Evolutionary conservation across 2,797 vertebrate species (phyloP), one percentile per base, ranked within the genome.

Genomic region (Chaetophractus vellerosus): DNA sequence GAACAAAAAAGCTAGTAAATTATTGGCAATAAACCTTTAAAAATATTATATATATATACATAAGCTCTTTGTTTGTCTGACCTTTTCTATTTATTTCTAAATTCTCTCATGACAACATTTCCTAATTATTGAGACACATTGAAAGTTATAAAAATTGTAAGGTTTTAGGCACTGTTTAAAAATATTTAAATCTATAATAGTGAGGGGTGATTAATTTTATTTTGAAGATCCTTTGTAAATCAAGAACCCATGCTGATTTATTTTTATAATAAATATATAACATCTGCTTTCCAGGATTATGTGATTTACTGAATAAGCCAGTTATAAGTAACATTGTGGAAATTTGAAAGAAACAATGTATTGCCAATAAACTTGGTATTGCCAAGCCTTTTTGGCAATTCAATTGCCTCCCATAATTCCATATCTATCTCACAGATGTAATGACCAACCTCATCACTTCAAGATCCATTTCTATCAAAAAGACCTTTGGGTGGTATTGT

Each of bases 101-200:
- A 63, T 71, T 83, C 19, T 89, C 9, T 36, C 31, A 71, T 57
- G 24, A 64, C 38, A 74, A 21, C n/a, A 57, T 94, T 93, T 88
- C 12, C 50, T 89, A 78, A 72, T 84, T 66, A 63, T 24, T 57
- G 36, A 91, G 28, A 5, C 19, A 78, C 5, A 69, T 55, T 90
- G 26, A 48, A 79, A 93, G 80, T 68, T 45, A 16, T n/a, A 48
- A 7, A 78, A 24, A 33, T 72, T 16, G 6, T 69, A 90, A 82
- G 78, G 76, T 45, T 26, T 68, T 69, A 79, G 9, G 26, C 9
- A 74, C 31, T 36, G 16, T 23, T 89, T 91, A 45, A 61, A 78
- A 95, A 84, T 36, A 91, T 50, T 94, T 84, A 88, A 71, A 28
- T 64, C 7, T 57, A 59, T 89, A 83, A 74, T 80, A 79, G 24